These are phyloP conservation scores for Lucilia cuprina DNA, from an alignment of 1,140 invertebrate species.

Conservation along the genomic window DNA sequence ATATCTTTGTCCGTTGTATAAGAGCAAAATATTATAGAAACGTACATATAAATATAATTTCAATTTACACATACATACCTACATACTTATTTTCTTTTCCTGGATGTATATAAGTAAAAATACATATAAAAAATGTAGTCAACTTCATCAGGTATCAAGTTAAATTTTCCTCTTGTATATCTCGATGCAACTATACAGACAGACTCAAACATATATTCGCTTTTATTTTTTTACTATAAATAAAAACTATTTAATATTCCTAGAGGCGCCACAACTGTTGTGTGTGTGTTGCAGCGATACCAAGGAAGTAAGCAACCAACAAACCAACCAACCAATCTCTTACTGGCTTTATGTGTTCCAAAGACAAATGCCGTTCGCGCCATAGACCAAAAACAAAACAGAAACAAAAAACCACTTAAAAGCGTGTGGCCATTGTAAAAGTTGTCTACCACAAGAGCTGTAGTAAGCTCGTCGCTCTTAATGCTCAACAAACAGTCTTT, in stretches of 20 bases:
- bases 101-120: no score
- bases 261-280: background rate
- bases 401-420: background rate
- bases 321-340: background rate
- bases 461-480: background rate
- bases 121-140: no score
- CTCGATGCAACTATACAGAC: no score
- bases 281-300: background rate
- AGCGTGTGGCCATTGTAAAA: background rate
- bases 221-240: background rate
- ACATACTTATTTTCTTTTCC: no score
- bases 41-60: no score
- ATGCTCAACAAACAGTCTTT: background rate
- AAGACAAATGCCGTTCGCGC: background rate
- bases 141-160: no score
- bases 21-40: no score
- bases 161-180: no score
- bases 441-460: background rate
- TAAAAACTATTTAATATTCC: conserved; percentile 8
- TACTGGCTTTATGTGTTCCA: background rate
- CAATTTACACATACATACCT: no score
- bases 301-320: background rate
- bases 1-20: no score
- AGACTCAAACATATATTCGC: no score
- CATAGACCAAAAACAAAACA: background rate